Conservation (phyloP, 2,888 invertebrate species). For the Ophioninae sp. region DNA sequence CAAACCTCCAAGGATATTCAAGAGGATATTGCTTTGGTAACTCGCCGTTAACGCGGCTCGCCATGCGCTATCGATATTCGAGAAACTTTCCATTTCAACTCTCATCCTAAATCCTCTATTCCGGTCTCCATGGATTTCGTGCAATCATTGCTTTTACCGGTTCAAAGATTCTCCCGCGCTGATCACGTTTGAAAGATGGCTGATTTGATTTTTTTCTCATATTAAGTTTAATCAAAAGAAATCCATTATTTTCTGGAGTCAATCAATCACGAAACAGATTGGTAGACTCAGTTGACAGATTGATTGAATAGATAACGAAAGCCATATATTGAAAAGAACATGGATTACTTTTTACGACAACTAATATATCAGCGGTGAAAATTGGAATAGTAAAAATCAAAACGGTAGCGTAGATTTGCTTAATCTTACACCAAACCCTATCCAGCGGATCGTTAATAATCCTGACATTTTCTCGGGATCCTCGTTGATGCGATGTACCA, state of each 20-base stretch:
- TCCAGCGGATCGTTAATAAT: too few species aligned
- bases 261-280: too few species aligned
- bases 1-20: slow-evolving; percentile 49
- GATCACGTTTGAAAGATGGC: neutral
- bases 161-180: neutral
- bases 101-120: neutral
- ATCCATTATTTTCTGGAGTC: too few species aligned
- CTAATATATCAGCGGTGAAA: neutral
- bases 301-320: too few species aligned
- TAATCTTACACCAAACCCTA: too few species aligned
- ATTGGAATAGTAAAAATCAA: neutral
- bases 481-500: too few species aligned
- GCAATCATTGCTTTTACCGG: neutral
- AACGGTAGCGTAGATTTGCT: too few species aligned
- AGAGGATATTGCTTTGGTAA: slow-evolving; percentile 58
- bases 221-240: too few species aligned
- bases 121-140: neutral
- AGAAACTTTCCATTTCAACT: slow-evolving; percentile 41
- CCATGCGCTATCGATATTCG: slow-evolving; percentile 49
- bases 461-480: too few species aligned
- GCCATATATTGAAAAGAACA: too few species aligned
- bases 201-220: neutral
- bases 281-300: too few species aligned
- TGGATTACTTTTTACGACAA: too few species aligned
- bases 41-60: slow-evolving; percentile 22